phyloP scores from a whole-genome alignment of 2,888 invertebrate species.

The Ochropleura leucogaster region DNA sequence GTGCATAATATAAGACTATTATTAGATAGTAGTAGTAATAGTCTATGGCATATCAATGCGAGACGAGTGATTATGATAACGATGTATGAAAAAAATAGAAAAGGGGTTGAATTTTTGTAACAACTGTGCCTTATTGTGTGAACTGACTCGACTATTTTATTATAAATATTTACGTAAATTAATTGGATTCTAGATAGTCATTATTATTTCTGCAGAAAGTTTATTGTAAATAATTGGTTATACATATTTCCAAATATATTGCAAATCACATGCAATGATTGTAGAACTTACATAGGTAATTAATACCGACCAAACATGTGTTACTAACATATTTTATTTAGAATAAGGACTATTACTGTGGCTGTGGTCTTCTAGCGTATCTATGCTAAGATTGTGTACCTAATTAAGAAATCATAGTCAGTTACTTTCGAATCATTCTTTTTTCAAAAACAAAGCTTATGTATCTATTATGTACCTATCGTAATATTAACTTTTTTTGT shows the following conservation, averaged over 20 bases:
- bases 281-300: slow-evolving; percentile 13
- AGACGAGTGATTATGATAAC: slow-evolving; percentile 66
- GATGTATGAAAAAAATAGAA: slow-evolving; percentile 26
- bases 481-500: background rate
- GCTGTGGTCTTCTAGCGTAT: slow-evolving; percentile 82
- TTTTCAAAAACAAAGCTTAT: background rate
- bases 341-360: slow-evolving; percentile 80
- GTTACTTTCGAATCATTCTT: slow-evolving; percentile 46
- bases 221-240: slow-evolving; percentile 65
- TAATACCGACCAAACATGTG: slow-evolving; percentile 21
- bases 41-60: slow-evolving; percentile 73
- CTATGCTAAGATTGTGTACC: slow-evolving; percentile 63
- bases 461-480: too few species aligned
- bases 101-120: slow-evolving; percentile 69
- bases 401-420: slow-evolving; percentile 83
- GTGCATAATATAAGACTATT: slow-evolving; percentile 81
- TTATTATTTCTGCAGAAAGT: slow-evolving; percentile 55
- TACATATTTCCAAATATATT: slow-evolving; percentile 48
- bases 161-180: slow-evolving; percentile 49
- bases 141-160: slow-evolving; percentile 70
- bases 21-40: slow-evolving; percentile 61
- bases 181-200: slow-evolving; percentile 50
- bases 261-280: slow-evolving; percentile 50
- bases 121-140: slow-evolving; percentile 82
- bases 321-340: slow-evolving; percentile 67